These are phyloP conservation scores for Myotis vivesi DNA, from an alignment of 2,797 vertebrate species.

Conservation along the genomic window DNA sequence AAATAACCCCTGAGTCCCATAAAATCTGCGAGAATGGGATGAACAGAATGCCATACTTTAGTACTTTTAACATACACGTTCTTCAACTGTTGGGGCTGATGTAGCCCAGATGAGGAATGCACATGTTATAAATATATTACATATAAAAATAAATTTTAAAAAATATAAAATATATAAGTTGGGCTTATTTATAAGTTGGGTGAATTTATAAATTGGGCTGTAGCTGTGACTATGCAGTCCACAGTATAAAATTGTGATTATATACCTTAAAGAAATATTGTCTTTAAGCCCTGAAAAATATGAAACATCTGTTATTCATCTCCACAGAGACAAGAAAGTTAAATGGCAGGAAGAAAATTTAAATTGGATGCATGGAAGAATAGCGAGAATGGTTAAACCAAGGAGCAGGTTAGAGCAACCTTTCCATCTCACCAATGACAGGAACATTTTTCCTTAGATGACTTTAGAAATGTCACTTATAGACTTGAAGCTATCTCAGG, in stretches of 20 bases:
- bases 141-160: background rate
- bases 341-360: conserved; percentile 42
- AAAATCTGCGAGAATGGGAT: background rate
- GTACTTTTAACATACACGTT: background rate
- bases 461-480: conserved; percentile 23
- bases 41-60: background rate
- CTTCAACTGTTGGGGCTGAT: background rate
- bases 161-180: background rate
- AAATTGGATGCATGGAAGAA: background rate
- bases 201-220: conserved; percentile 10
- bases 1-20: background rate
- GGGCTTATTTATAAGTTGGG: background rate
- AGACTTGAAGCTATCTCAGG: background rate
- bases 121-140: background rate
- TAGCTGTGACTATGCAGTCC: conserved; percentile 14
- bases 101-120: background rate
- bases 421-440: background rate
- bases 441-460: background rate
- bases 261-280: conserved; percentile 45
- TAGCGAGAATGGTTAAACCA: background rate
- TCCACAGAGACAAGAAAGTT: conserved; percentile 44
- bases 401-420: background rate
- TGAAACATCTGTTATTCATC: conserved; percentile 44
- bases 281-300: conserved; percentile 46
- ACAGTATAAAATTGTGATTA: conserved; percentile 42